Evolutionary conservation across 2,113 vertebrate genomes (phyloP).

Genomic region (Ardeotis arabs): DNA sequence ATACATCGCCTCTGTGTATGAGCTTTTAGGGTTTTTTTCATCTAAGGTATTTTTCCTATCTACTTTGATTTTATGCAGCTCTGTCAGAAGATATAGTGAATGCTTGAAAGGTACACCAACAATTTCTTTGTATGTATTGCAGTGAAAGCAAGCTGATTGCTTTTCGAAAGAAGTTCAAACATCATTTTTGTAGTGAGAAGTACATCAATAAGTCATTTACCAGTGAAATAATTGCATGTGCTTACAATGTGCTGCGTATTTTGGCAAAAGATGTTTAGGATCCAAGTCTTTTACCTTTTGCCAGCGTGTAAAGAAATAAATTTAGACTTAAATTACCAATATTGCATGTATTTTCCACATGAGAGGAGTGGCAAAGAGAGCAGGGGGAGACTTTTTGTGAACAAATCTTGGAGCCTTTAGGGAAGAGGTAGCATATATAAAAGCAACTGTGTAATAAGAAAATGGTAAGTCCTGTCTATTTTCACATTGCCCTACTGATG

Average conservation of each 20-base stretch:
- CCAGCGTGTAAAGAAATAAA: neutral
- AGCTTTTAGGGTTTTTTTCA: neutral
- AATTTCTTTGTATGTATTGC: neutral
- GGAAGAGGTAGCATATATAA: neutral
- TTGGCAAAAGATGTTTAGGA: constrained; percentile 45
- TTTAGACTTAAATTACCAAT: neutral
- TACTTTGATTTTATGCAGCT: neutral
- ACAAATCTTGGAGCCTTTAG: neutral
- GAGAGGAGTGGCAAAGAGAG: neutral
- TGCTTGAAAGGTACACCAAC: neutral
- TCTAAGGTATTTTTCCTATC: neutral
- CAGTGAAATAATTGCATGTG: neutral
- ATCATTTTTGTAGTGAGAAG: neutral
- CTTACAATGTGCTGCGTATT: neutral
- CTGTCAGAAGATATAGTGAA: neutral
- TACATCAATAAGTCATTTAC: constrained; percentile 9
- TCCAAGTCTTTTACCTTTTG: constrained; percentile 28
- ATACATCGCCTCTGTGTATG: neutral
- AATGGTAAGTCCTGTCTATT: neutral
- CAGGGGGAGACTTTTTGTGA: neutral
- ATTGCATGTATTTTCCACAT: neutral
- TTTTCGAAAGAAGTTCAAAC: neutral
- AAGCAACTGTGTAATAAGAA: neutral
- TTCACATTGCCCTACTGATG: neutral
- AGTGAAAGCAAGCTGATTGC: neutral